Percentiles rank a stretch among this genome's conserved stretches.
These are phyloP conservation scores for Pseudoatta argentina DNA, from an alignment of 1,140 invertebrate genomes.

Conservation along the genomic window DNA sequence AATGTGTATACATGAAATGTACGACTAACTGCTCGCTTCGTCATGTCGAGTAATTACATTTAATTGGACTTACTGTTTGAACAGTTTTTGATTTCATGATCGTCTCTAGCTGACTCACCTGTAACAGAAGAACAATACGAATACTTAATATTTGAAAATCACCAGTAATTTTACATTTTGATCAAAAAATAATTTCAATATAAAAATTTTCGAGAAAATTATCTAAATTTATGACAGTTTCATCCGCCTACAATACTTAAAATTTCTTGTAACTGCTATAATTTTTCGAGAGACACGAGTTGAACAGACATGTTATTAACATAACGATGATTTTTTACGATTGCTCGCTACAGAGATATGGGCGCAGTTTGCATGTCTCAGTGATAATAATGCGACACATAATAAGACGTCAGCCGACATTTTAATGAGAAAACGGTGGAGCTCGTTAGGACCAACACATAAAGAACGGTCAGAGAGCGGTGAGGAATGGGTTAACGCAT, in stretches of 20 bases:
- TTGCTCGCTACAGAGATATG: neutral
- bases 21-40: neutral
- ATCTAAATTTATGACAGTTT: neutral
- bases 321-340: neutral
- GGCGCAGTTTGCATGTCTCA: conserved; percentile 4
- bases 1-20: conserved; percentile 10
- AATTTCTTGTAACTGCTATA: neutral
- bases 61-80: conserved; percentile 34
- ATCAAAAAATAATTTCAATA: neutral
- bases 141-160: neutral
- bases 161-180: neutral
- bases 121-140: conserved; percentile 42
- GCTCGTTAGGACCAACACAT: conserved; percentile 66
- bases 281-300: too few relatives aligned
- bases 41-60: conserved; percentile 19
- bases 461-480: conserved; percentile 52
- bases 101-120: conserved; percentile 24
- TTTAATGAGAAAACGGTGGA: conserved; percentile 69
- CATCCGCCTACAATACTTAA: too few relatives aligned
- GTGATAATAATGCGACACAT: conserved; percentile 59
- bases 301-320: conserved; percentile 35
- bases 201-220: neutral
- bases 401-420: conserved; percentile 69
- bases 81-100: neutral
- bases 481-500: conserved; percentile 54